Base-by-base conservation (phyloP, 2,113 vertebrate species). In the Shinisaurus crocodilurus region DNA sequence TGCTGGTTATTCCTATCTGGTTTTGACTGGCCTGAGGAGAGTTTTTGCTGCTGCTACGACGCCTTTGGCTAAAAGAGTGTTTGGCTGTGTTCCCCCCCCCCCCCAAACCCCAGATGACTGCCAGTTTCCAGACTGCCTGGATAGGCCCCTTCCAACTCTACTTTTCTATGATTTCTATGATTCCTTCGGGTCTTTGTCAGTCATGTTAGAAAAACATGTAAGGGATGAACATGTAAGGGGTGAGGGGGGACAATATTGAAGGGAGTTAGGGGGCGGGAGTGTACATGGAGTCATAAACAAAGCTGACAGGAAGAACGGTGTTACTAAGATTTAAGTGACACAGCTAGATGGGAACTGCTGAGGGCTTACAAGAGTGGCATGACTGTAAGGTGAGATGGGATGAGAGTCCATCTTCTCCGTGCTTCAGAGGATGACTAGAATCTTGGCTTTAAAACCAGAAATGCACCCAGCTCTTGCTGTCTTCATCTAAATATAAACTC, bases 401-500 rank as follows among this genome's bases (percentile, higher is more conserved):
- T 9, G 37, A 70, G 57, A 37, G 57, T 20, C 83, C 74, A 57
- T 90, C 83, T 85, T 80, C 88, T 67, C n/a, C 82, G 0, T 77
- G 74, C 89, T 90, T 84, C 63, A 32, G 45, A 57, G 83, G 89
- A 80, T 85, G 60, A 85, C 75, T 79, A 79, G 89, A 85, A 85
- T 70, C 89, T 90, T 90, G 89, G 89, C 89, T 85, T 85, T 79
- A 54, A 80, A 32, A 57, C 34, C 82, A 90, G 89, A 90, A 90
- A 85, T 85, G 65, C 74, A 32, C 82, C 34, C 89, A 79, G 82
- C 89, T 90, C 89, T 16, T 76, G 45, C 45, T 3, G 43, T 34
- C 82, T 85, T 90, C 63, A 32, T 79, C 83, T 90, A 90, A 90
- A 90, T 85, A 90, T 90, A 90, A 90, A 90, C 83, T 23, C 82